phyloP scores from a whole-genome alignment of 2,797 vertebrate genomes.

The Sebastes miniatus region DNA sequence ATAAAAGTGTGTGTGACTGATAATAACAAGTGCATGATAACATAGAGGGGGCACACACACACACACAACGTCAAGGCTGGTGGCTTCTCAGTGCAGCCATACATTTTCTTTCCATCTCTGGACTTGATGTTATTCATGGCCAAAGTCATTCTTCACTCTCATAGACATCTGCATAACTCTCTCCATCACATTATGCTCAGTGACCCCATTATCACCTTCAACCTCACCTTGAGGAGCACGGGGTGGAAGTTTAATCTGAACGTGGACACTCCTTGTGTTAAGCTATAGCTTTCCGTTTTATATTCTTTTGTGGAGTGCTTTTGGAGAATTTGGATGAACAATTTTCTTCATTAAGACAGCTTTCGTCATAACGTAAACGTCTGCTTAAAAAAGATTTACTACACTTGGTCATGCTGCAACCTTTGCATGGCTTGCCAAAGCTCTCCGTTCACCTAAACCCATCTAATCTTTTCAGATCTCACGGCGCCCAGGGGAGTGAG shows the following conservation, averaged over 20 bases:
- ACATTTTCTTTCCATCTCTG: constrained; percentile 22
- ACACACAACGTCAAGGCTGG: constrained; percentile 49
- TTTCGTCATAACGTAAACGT: neutral
- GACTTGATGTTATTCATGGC: constrained; percentile 40
- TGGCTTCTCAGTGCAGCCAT: constrained; percentile 11
- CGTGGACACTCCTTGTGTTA: neutral
- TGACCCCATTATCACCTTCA: constrained; percentile 15
- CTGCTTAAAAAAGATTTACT: neutral
- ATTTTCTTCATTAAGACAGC: neutral
- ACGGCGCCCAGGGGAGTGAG: constrained; percentile 12
- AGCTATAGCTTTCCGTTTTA: neutral
- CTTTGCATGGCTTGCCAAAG: constrained; percentile 22
- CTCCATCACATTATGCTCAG: neutral
- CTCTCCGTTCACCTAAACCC: constrained; percentile 35
- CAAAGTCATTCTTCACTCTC: constrained; percentile 36
- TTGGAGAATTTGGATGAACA: neutral
- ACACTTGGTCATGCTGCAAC: constrained; percentile 9
- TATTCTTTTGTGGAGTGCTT: neutral
- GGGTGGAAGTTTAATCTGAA: constrained; percentile 10
- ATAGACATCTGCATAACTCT: constrained; percentile 36
- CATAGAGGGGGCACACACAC: constrained; percentile 24
- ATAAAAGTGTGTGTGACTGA: constrained; percentile 7
- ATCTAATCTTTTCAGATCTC: constrained; percentile 66
- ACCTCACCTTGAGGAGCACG: constrained; percentile 14
- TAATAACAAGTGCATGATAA: constrained; percentile 17